phyloP scores from a whole-genome alignment of 2,888 invertebrate species.

The Linhomoeus sp. region DNA sequence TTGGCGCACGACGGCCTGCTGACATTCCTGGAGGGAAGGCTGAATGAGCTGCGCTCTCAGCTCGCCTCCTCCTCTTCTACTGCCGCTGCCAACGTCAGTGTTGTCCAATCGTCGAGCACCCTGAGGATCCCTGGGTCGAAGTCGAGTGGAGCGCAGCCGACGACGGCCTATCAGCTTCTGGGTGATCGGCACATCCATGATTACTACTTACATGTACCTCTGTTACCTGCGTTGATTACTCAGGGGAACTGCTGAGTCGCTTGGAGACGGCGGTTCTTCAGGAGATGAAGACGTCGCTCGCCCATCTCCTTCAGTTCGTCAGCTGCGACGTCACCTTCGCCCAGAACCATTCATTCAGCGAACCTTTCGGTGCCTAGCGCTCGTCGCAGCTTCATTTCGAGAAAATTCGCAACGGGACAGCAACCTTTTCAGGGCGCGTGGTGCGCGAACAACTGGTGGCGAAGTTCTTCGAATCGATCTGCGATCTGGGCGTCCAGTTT shows the following conservation, averaged over 20 bases:
- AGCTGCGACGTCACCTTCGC: slow-evolving; percentile 24
- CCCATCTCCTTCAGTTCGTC: slow-evolving; percentile 22
- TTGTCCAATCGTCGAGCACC: no score
- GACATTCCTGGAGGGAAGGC: neutral
- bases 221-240: no score
- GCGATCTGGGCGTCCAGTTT: slow-evolving; percentile 1
- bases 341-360: neutral
- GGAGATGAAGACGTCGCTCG: slow-evolving; percentile 17
- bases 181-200: no score
- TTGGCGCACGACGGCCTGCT: neutral
- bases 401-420: no score
- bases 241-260: neutral
- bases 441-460: slow-evolving; percentile 6
- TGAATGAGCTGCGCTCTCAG: neutral
- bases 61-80: neutral
- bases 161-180: no score
- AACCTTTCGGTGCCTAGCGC: neutral
- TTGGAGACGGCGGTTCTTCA: neutral
- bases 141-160: no score
- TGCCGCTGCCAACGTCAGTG: no score
- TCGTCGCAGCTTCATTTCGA: no score
- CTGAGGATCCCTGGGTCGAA: no score
- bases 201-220: no score
- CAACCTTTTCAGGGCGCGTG: neutral
- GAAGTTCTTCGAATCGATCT: slow-evolving; percentile 1